phyloP scores from a whole-genome alignment of 2,797 vertebrate species.

The Bryconaethiops microstoma region DNA sequence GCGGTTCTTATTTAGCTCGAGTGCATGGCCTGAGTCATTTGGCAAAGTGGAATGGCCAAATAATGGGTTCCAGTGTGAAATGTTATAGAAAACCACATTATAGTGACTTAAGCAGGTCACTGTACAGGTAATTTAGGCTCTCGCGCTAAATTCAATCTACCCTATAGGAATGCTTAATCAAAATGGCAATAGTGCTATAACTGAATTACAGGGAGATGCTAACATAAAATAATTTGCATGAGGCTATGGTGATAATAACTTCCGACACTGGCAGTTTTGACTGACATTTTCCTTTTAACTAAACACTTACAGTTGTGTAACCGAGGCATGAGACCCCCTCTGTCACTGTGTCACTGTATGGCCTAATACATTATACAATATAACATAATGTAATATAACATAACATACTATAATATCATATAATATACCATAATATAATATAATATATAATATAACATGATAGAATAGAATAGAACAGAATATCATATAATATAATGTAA shows the following conservation, averaged over 20 bases:
- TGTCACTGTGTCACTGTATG: too few species aligned
- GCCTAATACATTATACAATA: too few species aligned
- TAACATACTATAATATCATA: too few species aligned
- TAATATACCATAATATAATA: too few species aligned
- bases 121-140: neutral
- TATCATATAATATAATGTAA: too few species aligned
- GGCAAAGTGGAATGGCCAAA: neutral
- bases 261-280: too few species aligned
- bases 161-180: neutral
- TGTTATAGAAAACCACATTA: neutral
- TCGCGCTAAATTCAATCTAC: neutral
- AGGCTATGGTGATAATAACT: too few species aligned
- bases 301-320: too few species aligned
- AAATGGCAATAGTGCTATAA: neutral
- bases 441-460: too few species aligned
- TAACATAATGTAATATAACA: too few species aligned
- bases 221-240: neutral
- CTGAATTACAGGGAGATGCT: neutral
- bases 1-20: neutral
- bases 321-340: too few species aligned
- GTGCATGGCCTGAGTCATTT: conserved; percentile 1
- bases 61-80: neutral
- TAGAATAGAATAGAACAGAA: too few species aligned
- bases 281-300: neutral
- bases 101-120: neutral